Percentiles rank a stretch among this genome's conserved stretches.
Evolutionary conservation across 2,888 invertebrate species (phyloP).

Genomic region (Hemaris fuciformis): DNA sequence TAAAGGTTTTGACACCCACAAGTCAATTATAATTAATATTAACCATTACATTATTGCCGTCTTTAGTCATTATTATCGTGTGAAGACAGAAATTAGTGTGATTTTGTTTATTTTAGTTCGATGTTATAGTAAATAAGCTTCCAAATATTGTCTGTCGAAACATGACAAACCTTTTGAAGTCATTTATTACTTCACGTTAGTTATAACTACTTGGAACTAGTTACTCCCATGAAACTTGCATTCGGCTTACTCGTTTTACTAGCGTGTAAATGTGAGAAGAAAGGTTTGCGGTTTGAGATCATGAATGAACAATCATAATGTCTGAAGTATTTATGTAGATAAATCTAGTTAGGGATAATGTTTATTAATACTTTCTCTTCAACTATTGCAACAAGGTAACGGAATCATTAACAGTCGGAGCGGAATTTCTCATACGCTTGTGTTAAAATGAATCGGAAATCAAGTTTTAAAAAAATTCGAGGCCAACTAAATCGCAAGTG

Average conservation of each 20-base stretch:
- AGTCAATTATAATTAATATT: too few relatives aligned
- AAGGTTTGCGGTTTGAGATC: not conserved
- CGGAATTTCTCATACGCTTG: conserved; percentile 22
- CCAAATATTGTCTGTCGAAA: too few relatives aligned
- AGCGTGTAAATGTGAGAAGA: not conserved
- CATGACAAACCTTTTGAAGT: too few relatives aligned
- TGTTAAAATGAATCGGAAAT: conserved; percentile 52
- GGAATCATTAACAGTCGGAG: not conserved
- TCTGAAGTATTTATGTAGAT: not conserved
- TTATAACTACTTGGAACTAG: not conserved
- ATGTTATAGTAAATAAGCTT: too few relatives aligned
- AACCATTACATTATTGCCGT: too few relatives aligned
- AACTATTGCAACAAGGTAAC: not conserved
- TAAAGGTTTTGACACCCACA: too few relatives aligned
- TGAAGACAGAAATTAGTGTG: too few relatives aligned
- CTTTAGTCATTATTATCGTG: too few relatives aligned
- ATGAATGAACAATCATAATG: not conserved
- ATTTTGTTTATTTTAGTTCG: too few relatives aligned
- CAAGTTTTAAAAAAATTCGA: conserved; percentile 54
- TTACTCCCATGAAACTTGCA: not conserved
- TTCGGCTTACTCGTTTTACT: not conserved
- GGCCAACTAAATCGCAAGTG: conserved; percentile 61
- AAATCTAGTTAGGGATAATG: not conserved
- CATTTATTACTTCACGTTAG: too few relatives aligned
- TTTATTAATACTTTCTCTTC: not conserved